Conservation (phyloP, 2,113 vertebrate species). For the Hemiscyllium ocellatum region DNA sequence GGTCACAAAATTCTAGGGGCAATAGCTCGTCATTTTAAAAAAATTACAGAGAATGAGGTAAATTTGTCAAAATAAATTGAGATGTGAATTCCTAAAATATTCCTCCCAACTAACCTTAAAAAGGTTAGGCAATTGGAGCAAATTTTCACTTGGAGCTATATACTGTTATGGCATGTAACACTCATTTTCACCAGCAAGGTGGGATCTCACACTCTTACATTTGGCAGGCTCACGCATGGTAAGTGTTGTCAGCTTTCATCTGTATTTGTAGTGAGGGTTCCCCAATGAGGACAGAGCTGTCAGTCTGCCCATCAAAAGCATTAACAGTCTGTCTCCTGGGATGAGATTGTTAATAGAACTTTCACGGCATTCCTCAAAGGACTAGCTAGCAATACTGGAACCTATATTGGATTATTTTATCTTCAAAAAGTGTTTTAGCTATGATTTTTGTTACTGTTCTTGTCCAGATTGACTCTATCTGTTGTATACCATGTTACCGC, state of each 20-base stretch:
- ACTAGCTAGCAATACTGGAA: not conserved
- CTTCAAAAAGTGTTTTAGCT: not conserved
- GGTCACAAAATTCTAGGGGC: not conserved
- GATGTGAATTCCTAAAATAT: not conserved
- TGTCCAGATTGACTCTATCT: not conserved
- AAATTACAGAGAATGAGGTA: not conserved
- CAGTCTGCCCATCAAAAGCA: not conserved
- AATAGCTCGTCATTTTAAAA: not conserved
- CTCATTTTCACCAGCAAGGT: conserved; percentile 19
- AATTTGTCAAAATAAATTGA: not conserved
- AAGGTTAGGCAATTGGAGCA: conserved; percentile 17
- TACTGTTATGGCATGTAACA: conserved; percentile 10
- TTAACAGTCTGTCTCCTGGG: not conserved
- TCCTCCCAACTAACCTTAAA: too few species aligned
- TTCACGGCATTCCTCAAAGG: not conserved
- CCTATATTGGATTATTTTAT: not conserved
- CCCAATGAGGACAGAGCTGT: not conserved
- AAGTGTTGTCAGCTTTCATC: conserved; percentile 28
- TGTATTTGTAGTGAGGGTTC: not conserved
- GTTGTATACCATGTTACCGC: not conserved
- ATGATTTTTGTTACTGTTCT: not conserved
- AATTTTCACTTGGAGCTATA: not conserved
- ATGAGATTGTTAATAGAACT: not conserved
- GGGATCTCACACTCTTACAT: not conserved
- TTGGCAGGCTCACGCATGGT: not conserved